Conservation (phyloP, 2,888 invertebrate genomes). For the Drosophila kuntzei region DNA sequence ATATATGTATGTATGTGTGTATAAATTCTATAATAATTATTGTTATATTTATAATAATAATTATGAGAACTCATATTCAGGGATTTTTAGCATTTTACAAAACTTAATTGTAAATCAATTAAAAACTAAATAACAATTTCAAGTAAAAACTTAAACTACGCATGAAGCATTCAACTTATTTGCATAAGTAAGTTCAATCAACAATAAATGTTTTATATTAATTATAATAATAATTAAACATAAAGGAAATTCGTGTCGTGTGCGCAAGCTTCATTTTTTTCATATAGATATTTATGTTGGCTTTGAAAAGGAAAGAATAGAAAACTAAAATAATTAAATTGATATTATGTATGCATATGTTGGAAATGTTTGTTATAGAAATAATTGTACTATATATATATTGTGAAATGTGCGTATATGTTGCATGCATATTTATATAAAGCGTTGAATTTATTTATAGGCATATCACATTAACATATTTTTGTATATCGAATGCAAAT, state of each 20-base stretch:
- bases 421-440: conserved; percentile 41
- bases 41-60: conserved; percentile 36
- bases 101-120: conserved; percentile 50
- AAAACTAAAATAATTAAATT: conserved; percentile 16
- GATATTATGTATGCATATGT: conserved; percentile 68
- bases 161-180: conserved; percentile 53
- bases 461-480: conserved; percentile 72
- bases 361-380: conserved; percentile 67
- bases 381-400: conserved; percentile 32
- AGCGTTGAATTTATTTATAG: conserved; percentile 77
- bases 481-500: conserved; percentile 63
- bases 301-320: conserved; percentile 41
- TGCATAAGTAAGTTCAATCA: conserved; percentile 32
- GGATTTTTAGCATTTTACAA: conserved; percentile 85
- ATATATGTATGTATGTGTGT: conserved; percentile 45
- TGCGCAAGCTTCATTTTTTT: conserved; percentile 61
- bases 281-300: conserved; percentile 57
- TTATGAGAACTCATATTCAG: conserved; percentile 84
- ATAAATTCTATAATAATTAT: conserved; percentile 41
- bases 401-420: conserved; percentile 22
- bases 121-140: conserved; percentile 20
- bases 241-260: conserved; percentile 48
- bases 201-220: conserved; percentile 70
- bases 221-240: conserved; percentile 36
- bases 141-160: conserved; percentile 36